phyloP scores from a whole-genome alignment of 92 coral and sea anemone species.

The Porites rus region DNA sequence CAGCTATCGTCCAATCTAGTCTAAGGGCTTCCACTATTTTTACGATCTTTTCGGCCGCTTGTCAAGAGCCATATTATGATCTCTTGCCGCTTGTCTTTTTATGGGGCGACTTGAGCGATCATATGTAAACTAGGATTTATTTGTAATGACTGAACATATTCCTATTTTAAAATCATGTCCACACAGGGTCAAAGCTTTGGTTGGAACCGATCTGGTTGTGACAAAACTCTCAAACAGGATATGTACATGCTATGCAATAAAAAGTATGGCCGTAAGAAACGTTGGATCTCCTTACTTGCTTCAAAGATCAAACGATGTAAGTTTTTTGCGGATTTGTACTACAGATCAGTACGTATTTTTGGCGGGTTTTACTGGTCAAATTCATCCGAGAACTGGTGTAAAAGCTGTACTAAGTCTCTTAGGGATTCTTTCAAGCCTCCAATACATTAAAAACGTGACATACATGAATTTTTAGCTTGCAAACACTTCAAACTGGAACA shows the following conservation, averaged over 20 bases:
- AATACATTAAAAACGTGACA: background rate
- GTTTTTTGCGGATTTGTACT: background rate
- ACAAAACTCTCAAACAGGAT: background rate
- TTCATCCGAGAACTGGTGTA: slow-evolving; percentile 1
- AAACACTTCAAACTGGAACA: too few species aligned
- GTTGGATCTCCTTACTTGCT: background rate
- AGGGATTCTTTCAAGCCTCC: background rate
- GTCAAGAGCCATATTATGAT: too few species aligned
- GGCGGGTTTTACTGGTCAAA: background rate
- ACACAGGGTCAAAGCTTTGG: background rate
- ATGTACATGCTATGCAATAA: background rate
- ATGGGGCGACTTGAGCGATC: too few species aligned
- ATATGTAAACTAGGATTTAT: too few species aligned
- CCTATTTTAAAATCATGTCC: background rate
- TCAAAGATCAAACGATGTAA: background rate
- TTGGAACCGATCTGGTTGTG: background rate
- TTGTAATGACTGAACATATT: background rate
- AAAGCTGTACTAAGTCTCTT: background rate
- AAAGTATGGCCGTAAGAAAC: background rate
- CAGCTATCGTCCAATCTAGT: too few species aligned
- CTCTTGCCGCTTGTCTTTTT: too few species aligned
- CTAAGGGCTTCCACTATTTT: too few species aligned
- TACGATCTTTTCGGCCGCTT: too few species aligned
- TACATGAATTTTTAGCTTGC: background rate
- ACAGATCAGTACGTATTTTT: background rate